A percentile compares a stretch with the other conserved stretches of the same genome.
Evolutionary conservation across 2,797 vertebrate genomes (phyloP).

Genomic region (Pipistrellus kuhlii): DNA sequence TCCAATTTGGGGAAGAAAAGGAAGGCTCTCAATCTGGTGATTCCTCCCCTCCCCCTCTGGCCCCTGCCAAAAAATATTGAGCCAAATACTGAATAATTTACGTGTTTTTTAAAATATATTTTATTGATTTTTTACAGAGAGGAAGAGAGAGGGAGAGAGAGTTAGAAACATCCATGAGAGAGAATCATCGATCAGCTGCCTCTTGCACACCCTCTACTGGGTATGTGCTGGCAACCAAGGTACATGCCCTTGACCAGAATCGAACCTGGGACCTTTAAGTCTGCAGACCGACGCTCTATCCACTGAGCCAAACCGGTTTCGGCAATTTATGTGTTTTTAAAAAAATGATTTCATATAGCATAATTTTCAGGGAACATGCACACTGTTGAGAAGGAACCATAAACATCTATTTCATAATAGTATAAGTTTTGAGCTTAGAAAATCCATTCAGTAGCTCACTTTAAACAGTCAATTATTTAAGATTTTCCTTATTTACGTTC

Average conservation of each 20-base stretch:
- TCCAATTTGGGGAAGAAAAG: neutral
- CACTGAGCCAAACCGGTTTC: too few species aligned
- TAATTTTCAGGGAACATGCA: neutral
- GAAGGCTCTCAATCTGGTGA: neutral
- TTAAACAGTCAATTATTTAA: neutral
- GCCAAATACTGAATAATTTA: neutral
- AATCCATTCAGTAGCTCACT: neutral
- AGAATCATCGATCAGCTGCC: too few species aligned
- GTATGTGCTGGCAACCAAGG: too few species aligned
- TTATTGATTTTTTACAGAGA: too few species aligned
- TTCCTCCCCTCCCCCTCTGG: neutral
- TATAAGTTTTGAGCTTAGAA: neutral
- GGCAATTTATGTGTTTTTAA: neutral
- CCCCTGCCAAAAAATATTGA: neutral
- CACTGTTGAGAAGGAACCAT: neutral
- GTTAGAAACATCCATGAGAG: too few species aligned
- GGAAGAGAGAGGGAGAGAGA: too few species aligned
- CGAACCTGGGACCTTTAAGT: too few species aligned
- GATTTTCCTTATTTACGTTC: neutral
- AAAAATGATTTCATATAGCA: neutral
- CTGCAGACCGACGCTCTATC: too few species aligned
- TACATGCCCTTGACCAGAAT: too few species aligned
- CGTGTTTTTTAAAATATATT: neutral
- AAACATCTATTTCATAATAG: conserved; percentile 1
- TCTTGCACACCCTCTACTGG: too few species aligned